Conservation (phyloP, 2,797 vertebrate species). For the Heliangelus exortis region DNA sequence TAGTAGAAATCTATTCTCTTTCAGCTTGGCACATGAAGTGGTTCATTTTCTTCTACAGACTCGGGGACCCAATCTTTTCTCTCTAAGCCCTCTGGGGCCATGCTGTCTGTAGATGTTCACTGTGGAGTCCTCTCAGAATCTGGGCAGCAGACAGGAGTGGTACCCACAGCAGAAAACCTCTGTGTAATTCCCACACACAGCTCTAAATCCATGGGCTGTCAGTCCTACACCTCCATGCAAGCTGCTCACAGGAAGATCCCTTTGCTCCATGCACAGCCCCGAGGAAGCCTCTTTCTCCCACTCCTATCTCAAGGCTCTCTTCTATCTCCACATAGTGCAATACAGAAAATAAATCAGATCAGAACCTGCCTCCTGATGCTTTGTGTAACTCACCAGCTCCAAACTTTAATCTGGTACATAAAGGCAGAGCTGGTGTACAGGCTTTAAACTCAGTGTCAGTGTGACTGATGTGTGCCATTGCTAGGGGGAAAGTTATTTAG, state of each 20-base stretch:
- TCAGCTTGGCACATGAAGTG: neutral
- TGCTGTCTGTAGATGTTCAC: rapidly evolving
- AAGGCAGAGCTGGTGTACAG: neutral
- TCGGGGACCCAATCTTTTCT: neutral
- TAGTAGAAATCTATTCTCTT: too few relatives aligned
- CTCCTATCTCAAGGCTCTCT: neutral
- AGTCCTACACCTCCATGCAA: neutral
- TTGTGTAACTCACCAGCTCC: neutral
- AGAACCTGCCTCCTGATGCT: neutral
- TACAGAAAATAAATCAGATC: neutral
- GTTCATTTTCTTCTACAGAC: neutral
- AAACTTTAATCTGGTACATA: neutral
- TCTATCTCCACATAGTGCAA: too few relatives aligned
- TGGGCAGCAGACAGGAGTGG: neutral
- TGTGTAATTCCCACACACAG: rapidly evolving
- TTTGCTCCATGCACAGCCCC: neutral
- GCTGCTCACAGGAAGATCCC: neutral
- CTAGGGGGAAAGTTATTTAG: neutral
- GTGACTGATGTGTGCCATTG: neutral
- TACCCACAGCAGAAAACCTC: neutral
- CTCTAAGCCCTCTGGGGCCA: neutral
- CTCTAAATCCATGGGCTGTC: neutral
- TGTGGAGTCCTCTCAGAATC: neutral
- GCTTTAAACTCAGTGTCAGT: rapidly evolving
- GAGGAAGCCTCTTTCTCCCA: neutral